Evolutionary conservation across 2,113 vertebrate species (phyloP).

Genomic region (Psittacula cyanocephala): DNA sequence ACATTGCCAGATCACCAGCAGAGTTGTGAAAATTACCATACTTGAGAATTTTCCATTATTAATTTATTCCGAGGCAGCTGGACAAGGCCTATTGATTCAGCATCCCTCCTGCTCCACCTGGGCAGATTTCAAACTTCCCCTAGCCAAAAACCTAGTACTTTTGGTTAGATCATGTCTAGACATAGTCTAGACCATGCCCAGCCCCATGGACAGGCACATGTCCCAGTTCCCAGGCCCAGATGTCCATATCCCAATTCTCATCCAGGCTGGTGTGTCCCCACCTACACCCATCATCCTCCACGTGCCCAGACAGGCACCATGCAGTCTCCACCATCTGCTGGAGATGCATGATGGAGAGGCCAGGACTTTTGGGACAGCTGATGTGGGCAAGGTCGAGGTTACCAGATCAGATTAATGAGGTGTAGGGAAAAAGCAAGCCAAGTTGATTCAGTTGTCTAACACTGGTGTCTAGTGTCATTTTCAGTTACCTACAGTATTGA

Average conservation of each 20-base stretch:
- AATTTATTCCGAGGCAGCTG: neutral
- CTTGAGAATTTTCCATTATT: neutral
- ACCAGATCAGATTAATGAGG: neutral
- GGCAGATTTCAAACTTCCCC: neutral
- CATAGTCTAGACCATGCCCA: slow-evolving; percentile 3
- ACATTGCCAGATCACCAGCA: neutral
- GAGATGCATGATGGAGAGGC: neutral
- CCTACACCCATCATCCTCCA: neutral
- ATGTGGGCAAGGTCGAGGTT: neutral
- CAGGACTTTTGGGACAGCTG: neutral
- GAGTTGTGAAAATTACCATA: neutral
- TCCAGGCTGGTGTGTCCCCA: neutral
- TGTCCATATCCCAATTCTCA: neutral
- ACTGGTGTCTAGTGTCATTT: neutral
- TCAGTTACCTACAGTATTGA: neutral
- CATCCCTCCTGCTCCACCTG: neutral
- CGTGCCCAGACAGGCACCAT: fast-evolving
- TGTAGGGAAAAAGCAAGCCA: neutral
- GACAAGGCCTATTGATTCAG: neutral
- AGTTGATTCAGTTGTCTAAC: neutral
- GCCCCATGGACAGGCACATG: neutral
- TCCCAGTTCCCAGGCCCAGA: neutral
- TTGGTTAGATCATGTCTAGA: slow-evolving; percentile 53
- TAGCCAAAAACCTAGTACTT: slow-evolving; percentile 2
- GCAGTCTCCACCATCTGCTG: neutral